Evolutionary conservation across 1,140 invertebrate genomes (phyloP).

Genomic region (Scaptodrosophila lebanonensis): DNA sequence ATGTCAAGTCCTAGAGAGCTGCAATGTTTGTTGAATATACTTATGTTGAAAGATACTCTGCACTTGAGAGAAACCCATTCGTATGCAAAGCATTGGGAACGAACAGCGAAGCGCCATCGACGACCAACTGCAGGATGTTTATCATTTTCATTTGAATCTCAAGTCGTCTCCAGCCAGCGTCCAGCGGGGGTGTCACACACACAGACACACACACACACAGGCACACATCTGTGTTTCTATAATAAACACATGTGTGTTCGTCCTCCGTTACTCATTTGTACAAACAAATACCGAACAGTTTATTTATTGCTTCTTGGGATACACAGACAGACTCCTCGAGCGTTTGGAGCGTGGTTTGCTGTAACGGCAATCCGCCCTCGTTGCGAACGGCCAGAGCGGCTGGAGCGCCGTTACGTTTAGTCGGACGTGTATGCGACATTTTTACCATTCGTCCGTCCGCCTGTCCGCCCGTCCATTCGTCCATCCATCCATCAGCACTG

Average conservation of each 20-base stretch:
- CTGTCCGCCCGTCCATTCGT: too few relatives aligned
- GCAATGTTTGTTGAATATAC: constrained; percentile 6
- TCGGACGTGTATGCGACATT: too few relatives aligned
- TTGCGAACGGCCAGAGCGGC: too few relatives aligned
- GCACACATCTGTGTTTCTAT: too few relatives aligned
- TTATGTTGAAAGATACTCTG: constrained; percentile 52
- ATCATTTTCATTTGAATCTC: constrained; percentile 63
- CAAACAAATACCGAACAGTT: constrained; percentile 40
- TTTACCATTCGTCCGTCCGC: constrained; percentile 22
- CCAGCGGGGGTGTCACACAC: constrained; percentile 34
- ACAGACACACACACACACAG: constrained; percentile 10
- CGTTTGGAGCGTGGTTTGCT: constrained; percentile 25
- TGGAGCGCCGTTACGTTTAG: constrained; percentile 19
- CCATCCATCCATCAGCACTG: too few relatives aligned
- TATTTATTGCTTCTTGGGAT: constrained; percentile 49
- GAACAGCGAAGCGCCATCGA: constrained; percentile 25
- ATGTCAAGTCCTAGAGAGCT: background rate
- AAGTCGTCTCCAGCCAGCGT: constrained; percentile 39
- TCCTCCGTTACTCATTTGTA: constrained; percentile 39
- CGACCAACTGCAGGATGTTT: constrained; percentile 67
- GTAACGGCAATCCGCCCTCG: too few relatives aligned
- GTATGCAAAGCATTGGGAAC: too few relatives aligned
- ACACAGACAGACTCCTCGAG: constrained; percentile 10
- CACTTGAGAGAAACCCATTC: constrained; percentile 6
- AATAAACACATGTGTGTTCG: constrained; percentile 37